phyloP scores from a whole-genome alignment of 2,888 invertebrate genomes.

The Trachelus iudaicus region DNA sequence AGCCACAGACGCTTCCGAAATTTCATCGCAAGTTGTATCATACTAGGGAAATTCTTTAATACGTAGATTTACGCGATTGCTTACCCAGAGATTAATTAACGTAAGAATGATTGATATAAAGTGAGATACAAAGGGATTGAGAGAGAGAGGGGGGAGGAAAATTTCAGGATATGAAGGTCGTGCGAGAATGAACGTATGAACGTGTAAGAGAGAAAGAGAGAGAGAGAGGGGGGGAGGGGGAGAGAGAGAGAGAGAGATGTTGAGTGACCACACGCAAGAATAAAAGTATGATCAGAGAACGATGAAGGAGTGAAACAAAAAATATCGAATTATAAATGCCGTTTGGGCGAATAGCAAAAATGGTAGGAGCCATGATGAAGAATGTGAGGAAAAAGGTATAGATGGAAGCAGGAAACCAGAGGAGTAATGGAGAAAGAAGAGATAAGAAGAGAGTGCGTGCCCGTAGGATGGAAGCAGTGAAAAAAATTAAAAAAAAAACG shows the following conservation, averaged over 20 bases:
- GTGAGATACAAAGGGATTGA: background rate
- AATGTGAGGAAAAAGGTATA: background rate
- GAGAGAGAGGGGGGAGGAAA: constrained; percentile 11
- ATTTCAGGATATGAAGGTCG: constrained; percentile 10
- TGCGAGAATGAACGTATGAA: constrained; percentile 8
- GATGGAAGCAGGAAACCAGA: constrained; percentile 16
- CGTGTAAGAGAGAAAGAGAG: constrained; percentile 6
- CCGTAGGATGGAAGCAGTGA: constrained; percentile 4
- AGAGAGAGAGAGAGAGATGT: constrained; percentile 13
- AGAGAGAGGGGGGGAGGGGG: constrained; percentile 20
- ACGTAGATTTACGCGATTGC: constrained; percentile 11
- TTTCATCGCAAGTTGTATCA: constrained; percentile 44
- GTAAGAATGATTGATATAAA: background rate
- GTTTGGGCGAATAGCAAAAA: background rate
- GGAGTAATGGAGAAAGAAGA: constrained; percentile 23
- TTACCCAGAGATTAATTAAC: background rate
- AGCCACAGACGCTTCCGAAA: background rate
- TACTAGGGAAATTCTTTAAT: constrained; percentile 59
- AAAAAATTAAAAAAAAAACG: constrained; percentile 15
- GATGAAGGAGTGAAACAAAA: constrained; percentile 15
- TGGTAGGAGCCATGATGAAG: background rate
- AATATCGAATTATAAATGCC: background rate
- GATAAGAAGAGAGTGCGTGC: constrained; percentile 10
- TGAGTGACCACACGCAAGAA: constrained; percentile 30
- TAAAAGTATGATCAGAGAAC: constrained; percentile 24